phyloP scores from a whole-genome alignment of 2,797 vertebrate genomes.

The Protosalanx chinensis region DNA sequence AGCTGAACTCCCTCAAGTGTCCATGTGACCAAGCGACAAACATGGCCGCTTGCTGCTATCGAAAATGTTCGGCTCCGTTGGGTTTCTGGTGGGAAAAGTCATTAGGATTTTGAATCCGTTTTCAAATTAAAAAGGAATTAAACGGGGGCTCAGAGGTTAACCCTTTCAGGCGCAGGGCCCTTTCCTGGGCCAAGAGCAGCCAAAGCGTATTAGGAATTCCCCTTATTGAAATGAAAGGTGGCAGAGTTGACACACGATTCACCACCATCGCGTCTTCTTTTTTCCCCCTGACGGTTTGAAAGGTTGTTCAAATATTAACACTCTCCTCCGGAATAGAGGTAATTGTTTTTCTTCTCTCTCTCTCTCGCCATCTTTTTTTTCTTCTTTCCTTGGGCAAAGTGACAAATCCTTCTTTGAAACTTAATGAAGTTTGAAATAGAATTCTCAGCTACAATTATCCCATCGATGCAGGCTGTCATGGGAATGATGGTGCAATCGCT shows the following conservation, averaged over 20 bases:
- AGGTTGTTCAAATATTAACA: conserved; percentile 67
- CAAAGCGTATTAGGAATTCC: conserved; percentile 59
- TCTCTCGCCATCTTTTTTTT: conserved; percentile 45
- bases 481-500: conserved; percentile 61
- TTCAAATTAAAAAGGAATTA: conserved; percentile 95
- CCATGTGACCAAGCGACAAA: conserved; percentile 45
- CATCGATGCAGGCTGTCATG: conserved; percentile 59
- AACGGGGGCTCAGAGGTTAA: conserved; percentile 85
- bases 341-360: conserved; percentile 59
- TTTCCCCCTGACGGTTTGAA: conserved; percentile 26
- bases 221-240: conserved; percentile 50
- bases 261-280: conserved; percentile 34
- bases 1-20: conserved; percentile 24
- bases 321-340: conserved; percentile 52
- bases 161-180: conserved; percentile 77
- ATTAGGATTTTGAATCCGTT: conserved; percentile 95
- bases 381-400: conserved; percentile 55
- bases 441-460: conserved; percentile 67
- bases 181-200: conserved; percentile 47
- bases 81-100: conserved; percentile 88
- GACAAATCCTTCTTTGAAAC: conserved; percentile 70
- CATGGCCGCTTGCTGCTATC: conserved; percentile 73
- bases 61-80: conserved; percentile 89
- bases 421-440: conserved; percentile 78
- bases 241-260: conserved; percentile 46